These are phyloP conservation scores for Furnarius figulus DNA, from an alignment of 2,113 vertebrate genomes.

Conservation along the genomic window DNA sequence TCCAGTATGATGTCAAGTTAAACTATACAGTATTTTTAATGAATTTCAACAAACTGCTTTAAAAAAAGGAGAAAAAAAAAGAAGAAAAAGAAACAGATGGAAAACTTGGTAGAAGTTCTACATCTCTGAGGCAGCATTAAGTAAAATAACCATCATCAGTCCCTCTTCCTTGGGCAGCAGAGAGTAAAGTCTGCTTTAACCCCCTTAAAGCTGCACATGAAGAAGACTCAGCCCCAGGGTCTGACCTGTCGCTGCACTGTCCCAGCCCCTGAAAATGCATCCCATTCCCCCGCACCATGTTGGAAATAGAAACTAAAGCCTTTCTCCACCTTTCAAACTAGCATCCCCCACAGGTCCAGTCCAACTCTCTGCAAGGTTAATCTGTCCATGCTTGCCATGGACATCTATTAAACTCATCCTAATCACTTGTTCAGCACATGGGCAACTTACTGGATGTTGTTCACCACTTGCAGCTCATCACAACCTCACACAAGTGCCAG, in stretches of 20 bases:
- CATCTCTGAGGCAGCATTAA: slow-evolving; percentile 55
- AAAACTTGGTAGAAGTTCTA: slow-evolving; percentile 46
- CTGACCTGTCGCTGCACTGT: neutral
- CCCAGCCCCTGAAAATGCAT: neutral
- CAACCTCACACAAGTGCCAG: neutral
- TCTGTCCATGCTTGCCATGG: neutral
- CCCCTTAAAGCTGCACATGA: neutral
- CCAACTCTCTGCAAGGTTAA: neutral
- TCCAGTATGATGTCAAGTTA: slow-evolving; percentile 62
- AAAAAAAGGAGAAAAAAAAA: neutral
- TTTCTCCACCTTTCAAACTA: neutral
- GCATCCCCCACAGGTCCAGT: neutral
- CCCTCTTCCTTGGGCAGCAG: neutral
- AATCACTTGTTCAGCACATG: neutral
- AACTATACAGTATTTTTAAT: slow-evolving; percentile 72
- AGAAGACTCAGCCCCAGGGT: neutral
- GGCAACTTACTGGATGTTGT: neutral
- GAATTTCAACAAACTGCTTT: slow-evolving; percentile 71
- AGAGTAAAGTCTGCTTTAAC: neutral
- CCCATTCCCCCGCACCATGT: accelerated
- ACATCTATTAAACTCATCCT: neutral
- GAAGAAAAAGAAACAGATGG: slow-evolving; percentile 23
- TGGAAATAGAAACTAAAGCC: neutral
- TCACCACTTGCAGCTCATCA: neutral
- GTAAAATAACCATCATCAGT: neutral